Evolutionary conservation across 1,140 invertebrate genomes (phyloP), one percentile per base, ranked within the genome.

Genomic region (Nymphalis io): DNA sequence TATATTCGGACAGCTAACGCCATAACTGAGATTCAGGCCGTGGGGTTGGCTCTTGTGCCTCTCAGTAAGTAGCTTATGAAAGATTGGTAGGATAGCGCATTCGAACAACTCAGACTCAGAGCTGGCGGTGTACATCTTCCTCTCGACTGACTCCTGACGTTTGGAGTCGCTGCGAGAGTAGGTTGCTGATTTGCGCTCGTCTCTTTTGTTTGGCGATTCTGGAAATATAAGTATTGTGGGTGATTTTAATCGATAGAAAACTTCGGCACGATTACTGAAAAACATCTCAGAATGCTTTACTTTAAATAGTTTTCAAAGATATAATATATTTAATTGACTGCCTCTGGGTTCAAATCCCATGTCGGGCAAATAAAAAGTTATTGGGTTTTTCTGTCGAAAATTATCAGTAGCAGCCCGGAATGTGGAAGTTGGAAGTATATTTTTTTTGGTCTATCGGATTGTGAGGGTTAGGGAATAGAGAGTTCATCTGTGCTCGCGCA

Each of bases 1-100:
- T 92, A 98, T 97, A 93, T 98, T 98, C 8, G 97, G 97, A 90
- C 97, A 98, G 75, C 96, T 98, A 73, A 96, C 94, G 60, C 97
- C 96, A 63, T 95, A 95, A n/a, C 94, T 93, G 53, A 95, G 93
- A 82, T 95, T 94, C 44, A 93, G 88, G 46, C 93, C 92, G 79
- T 94, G 93, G 0, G 92, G 92, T 75, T 93, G 93, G 70, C 93
- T 94, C 77, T 95, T 95, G 79, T 96, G 95, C 70, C 96, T 93
- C 83, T 97, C 96, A 20, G 96, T 97, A 48, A 97, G 93, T 4
- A 97, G 93, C 89, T 97, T 97, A 76, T 97, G 96, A 92, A 98
- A 98, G 84, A 98, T 98, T 1, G 97, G 97, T 78, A 98, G 88
- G 72, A 98, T 97, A 63, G 96, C 96, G 12, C 93, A 93, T 74